These are phyloP conservation scores for Philereme vetulata DNA, from an alignment of 2,888 invertebrate species.

Conservation along the genomic window DNA sequence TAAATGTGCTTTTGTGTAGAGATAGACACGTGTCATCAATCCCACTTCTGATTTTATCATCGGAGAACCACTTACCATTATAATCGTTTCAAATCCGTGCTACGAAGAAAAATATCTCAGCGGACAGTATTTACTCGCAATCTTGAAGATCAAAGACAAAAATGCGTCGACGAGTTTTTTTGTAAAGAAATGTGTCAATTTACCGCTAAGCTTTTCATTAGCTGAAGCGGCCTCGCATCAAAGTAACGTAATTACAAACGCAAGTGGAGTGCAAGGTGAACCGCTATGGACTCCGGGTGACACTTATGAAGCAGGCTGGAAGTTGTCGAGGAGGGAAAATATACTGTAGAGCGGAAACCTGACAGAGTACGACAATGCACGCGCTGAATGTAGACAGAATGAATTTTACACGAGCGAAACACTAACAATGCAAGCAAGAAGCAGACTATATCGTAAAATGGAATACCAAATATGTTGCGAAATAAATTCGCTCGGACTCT, in stretches of 20 bases:
- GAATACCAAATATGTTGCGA: too few species aligned
- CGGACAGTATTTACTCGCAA: neutral
- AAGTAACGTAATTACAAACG: constrained; percentile 68
- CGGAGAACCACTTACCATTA: neutral
- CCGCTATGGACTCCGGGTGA: constrained; percentile 67
- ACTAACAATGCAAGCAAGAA: too few species aligned
- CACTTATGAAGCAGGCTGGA: constrained; percentile 71
- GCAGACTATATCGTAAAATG: too few species aligned
- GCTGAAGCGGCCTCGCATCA: constrained; percentile 42
- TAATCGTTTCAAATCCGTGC: too few species aligned
- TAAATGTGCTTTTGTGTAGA: too few species aligned
- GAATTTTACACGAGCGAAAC: too few species aligned
- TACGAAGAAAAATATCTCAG: too few species aligned
- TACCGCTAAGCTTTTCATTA: constrained; percentile 38
- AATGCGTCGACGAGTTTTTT: neutral
- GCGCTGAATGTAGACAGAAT: neutral
- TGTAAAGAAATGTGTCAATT: constrained; percentile 19
- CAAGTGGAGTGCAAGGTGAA: constrained; percentile 74
- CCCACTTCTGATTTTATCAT: neutral
- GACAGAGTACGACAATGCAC: neutral
- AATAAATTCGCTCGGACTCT: too few species aligned
- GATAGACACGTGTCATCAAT: neutral
- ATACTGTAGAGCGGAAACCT: constrained; percentile 1
- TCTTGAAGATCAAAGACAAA: constrained; percentile 5
- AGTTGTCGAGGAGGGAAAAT: constrained; percentile 42